A percentile compares a stretch with the other conserved stretches of the same genome.
Conservation (phyloP, 2,113 vertebrate genomes). For the Anser cygnoides region DNA sequence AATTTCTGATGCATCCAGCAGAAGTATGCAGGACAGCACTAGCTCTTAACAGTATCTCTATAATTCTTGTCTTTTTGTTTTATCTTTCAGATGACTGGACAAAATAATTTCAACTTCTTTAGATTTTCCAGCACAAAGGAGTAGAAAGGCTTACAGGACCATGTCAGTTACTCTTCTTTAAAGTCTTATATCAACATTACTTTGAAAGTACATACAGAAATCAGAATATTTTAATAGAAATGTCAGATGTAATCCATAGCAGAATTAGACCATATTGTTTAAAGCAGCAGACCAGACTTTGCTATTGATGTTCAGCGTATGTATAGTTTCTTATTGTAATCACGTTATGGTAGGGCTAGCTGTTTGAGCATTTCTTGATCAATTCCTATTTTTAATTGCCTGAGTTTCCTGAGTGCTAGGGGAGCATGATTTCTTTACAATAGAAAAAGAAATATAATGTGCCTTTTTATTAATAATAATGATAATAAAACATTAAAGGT, state of each 20-base stretch:
- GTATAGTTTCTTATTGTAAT: background rate
- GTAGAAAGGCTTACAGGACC: background rate
- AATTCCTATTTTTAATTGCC: background rate
- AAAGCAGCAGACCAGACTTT: background rate
- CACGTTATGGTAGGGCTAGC: background rate
- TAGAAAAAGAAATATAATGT: background rate
- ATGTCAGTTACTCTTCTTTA: background rate
- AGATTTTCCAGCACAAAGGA: background rate
- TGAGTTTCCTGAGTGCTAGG: background rate
- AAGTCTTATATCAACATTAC: background rate
- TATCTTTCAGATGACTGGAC: background rate
- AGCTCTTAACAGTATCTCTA: background rate
- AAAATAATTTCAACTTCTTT: background rate
- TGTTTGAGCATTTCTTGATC: background rate
- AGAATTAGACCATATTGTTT: background rate
- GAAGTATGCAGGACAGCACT: background rate
- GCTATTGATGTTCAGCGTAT: background rate
- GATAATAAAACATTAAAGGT: background rate
- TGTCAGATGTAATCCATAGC: background rate
- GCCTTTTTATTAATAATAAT: background rate
- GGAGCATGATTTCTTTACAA: background rate
- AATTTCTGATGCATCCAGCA: background rate
- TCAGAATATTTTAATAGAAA: background rate
- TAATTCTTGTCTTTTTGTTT: background rate
- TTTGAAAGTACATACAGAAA: background rate